Evolutionary conservation across 2,888 invertebrate genomes (phyloP).

Genomic region (Parnassius orleans): DNA sequence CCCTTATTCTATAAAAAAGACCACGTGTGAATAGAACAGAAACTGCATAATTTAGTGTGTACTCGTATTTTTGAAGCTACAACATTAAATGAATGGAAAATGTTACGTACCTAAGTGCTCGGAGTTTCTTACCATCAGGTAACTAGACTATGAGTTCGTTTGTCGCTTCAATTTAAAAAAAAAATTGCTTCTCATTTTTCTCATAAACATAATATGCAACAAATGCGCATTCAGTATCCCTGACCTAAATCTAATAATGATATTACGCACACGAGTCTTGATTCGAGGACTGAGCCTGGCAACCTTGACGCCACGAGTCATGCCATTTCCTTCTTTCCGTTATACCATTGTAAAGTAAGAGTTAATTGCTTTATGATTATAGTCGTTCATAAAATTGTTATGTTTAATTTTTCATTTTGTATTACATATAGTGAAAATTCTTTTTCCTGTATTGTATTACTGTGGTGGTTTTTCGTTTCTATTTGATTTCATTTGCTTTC

Average conservation of each 20-base stretch:
- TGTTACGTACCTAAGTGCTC: no score
- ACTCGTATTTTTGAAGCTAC: no score
- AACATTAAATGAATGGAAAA: no score
- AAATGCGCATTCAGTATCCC: slow-evolving; percentile 10
- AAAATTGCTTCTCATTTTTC: no score
- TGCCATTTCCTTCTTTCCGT: neutral
- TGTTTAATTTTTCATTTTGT: neutral
- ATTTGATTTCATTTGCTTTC: no score
- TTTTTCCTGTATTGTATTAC: neutral
- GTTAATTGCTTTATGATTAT: slow-evolving; percentile 9
- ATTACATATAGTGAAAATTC: neutral
- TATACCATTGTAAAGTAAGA: neutral
- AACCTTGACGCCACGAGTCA: slow-evolving; percentile 1
- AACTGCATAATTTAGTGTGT: no score
- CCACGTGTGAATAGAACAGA: no score
- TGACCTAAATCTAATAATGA: slow-evolving; percentile 27
- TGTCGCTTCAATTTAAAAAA: no score
- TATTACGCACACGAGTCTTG: slow-evolving; percentile 18
- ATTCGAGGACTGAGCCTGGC: slow-evolving; percentile 9
- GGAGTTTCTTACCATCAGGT: no score
- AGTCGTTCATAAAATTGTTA: neutral
- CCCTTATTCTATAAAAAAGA: no score
- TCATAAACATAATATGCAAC: neutral
- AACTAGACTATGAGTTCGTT: no score
- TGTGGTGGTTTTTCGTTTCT: no score